Evolutionary conservation across 2,888 invertebrate species (phyloP).

Genomic region (Eupithecia dodoneata): DNA sequence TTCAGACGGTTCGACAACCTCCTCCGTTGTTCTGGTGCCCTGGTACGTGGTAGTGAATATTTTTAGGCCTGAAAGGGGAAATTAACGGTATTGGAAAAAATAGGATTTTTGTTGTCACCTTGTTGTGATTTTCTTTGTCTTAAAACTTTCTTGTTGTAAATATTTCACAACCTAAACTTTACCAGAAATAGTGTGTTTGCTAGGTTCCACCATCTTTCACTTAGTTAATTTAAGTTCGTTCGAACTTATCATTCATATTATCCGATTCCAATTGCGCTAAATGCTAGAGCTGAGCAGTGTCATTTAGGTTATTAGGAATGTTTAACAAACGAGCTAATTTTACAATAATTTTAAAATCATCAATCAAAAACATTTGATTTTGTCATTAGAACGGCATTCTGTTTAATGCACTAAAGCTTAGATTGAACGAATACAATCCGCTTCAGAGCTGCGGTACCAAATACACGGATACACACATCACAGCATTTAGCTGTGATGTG

Average conservation of each 20-base stretch:
- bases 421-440: background rate
- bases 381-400: background rate
- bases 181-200: background rate
- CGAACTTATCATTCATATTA: background rate
- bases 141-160: background rate
- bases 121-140: background rate
- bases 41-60: conserved; percentile 35
- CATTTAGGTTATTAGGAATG: background rate
- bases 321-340: background rate
- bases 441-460: background rate
- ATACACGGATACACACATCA: background rate
- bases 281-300: background rate
- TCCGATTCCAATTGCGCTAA: background rate
- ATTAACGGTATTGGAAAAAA: background rate
- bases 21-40: conserved; percentile 28
- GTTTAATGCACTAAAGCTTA: background rate
- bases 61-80: conserved; percentile 13
- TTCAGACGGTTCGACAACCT: conserved; percentile 34
- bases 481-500: too few relatives aligned
- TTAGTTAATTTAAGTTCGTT: background rate
- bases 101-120: background rate
- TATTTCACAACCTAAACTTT: background rate
- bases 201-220: background rate
- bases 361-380: background rate
- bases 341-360: background rate